Base-by-base conservation (phyloP, 1,140 invertebrate species). In the Paraescarpia echinospica region DNA sequence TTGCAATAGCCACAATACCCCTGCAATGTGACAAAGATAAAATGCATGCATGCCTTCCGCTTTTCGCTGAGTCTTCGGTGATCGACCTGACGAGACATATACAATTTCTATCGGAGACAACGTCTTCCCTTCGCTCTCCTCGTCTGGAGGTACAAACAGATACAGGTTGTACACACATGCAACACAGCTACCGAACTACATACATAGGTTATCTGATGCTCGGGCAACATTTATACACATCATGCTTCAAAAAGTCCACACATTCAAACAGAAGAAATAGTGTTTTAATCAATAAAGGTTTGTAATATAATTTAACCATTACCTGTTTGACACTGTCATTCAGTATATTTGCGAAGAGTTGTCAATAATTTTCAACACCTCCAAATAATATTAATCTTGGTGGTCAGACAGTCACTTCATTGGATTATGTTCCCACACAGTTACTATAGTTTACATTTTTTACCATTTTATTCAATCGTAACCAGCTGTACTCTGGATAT, bases 11-110 rank as follows among this genome's bases (percentile, higher is more conserved):
- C 59, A 18, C 1, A 22, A 77, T 27, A 77, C 14, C 59, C 59
- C 59, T 77, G 59, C 2, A 77, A 77, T 77, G 4, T 77, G 27
- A 77, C 59, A 31, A 77, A 77, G 22, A 77, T 8, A 51, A 51
- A 51, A 89, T 12, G n/a, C 89, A 90, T 34, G 89, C 89, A 90
- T 90, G 89, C 89, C 89, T 90, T 22, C 89, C n/a, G 8, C 34
- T 90, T 35, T 34, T 22, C 89, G 89, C n/a, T 22, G 89, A 33
- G 89, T 12, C 89, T 90, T 34, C 22, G 89, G 89, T 22, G 89
- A 90, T 12, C 89, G 33, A 33, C 89, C 89, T 22, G 89, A 22
- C 18, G 89, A 77, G 59, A 77, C 59, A 77, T 77, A 77, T 27
- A 77, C 59, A 77, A 77, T 77, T 77, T 77, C 59, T 77, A 77